Evolutionary conservation across 2,113 vertebrate genomes (phyloP).

Genomic region (Cichladusa arquata): DNA sequence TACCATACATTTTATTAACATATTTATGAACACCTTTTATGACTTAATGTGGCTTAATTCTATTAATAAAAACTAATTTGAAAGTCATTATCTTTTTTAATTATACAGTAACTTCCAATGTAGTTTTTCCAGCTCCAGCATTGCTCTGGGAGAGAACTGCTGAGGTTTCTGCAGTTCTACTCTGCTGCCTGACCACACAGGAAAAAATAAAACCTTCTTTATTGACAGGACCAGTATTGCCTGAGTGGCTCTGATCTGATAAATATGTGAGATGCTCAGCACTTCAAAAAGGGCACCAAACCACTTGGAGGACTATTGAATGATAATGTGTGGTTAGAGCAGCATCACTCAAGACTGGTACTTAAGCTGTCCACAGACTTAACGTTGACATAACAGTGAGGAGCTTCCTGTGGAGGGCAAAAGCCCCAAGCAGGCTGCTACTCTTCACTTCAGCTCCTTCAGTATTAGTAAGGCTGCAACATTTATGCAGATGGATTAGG

Average conservation of each 20-base stretch:
- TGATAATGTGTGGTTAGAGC: background rate
- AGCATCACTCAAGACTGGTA: background rate
- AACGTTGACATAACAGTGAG: background rate
- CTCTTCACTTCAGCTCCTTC: background rate
- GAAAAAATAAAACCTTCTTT: background rate
- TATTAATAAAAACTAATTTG: conserved; percentile 74
- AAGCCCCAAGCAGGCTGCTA: background rate
- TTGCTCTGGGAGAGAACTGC: conserved; percentile 1
- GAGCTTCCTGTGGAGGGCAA: background rate
- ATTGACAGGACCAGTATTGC: background rate
- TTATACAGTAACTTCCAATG: conserved; percentile 52
- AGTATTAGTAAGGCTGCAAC: background rate
- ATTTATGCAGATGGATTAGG: background rate
- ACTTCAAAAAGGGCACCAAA: background rate
- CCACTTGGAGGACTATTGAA: background rate
- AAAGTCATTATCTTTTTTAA: conserved; percentile 69
- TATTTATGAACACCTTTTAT: conserved; percentile 68
- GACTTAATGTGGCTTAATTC: conserved; percentile 66
- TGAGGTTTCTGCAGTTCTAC: background rate
- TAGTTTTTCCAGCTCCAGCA: background rate
- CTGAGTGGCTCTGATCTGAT: background rate
- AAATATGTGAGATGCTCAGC: background rate
- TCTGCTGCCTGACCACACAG: background rate
- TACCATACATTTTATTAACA: conserved; percentile 56
- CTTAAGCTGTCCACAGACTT: background rate